These are phyloP conservation scores for Protobothrops mucrosquamatus DNA, from an alignment of 2,113 vertebrate genomes.

Conservation along the genomic window DNA sequence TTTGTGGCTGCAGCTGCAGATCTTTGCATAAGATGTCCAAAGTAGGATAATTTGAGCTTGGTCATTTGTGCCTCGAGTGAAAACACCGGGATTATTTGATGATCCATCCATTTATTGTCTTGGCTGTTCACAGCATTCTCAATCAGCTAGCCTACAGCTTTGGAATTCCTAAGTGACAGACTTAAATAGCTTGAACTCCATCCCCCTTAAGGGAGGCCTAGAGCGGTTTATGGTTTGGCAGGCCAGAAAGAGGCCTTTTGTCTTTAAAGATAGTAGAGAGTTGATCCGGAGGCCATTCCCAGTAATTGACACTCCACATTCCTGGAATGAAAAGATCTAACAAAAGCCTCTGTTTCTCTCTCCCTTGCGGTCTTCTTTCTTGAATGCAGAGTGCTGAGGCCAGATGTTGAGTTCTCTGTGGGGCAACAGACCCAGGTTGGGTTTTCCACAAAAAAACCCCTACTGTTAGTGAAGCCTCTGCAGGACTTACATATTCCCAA, in stretches of 20 bases:
- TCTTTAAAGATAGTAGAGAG: background rate
- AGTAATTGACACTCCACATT: background rate
- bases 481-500: background rate
- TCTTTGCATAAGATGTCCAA: background rate
- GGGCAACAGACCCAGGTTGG: background rate
- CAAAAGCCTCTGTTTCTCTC: background rate
- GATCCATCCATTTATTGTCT: background rate
- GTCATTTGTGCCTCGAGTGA: background rate
- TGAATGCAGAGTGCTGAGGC: background rate
- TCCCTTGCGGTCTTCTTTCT: background rate
- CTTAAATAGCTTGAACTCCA: background rate
- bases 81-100: background rate
- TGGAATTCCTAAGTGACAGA: background rate
- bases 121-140: background rate
- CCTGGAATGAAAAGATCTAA: background rate
- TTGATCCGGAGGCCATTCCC: background rate
- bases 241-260: background rate
- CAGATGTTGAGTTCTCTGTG: background rate
- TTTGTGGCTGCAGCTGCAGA: background rate
- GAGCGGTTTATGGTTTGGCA: background rate
- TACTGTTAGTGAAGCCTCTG: background rate
- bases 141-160: background rate
- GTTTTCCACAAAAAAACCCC: background rate
- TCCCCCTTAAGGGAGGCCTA: background rate
- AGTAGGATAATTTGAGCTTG: background rate